Conservation (phyloP, 1,140 invertebrate species). For the Bilobella aurantiaca region DNA sequence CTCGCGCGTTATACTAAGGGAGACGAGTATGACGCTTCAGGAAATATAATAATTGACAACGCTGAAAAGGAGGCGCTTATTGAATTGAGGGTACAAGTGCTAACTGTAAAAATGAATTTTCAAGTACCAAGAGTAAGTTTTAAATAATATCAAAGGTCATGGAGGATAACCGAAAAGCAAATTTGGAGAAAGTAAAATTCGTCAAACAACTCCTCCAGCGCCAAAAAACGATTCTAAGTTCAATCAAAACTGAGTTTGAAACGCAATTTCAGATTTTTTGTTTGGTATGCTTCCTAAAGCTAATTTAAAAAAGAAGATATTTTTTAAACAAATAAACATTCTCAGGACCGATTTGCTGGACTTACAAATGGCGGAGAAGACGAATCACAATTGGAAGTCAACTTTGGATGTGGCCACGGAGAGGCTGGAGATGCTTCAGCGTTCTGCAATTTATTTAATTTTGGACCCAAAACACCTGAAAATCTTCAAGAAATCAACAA, state of each 20-base stretch:
- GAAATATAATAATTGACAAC: neutral
- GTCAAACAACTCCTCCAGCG: neutral
- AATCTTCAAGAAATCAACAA: neutral
- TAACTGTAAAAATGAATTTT: neutral
- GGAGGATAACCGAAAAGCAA: neutral
- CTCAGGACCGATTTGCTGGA: neutral
- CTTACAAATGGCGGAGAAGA: neutral
- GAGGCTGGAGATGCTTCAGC: neutral
- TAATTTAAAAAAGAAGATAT: neutral
- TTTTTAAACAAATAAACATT: neutral
- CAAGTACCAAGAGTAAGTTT: neutral
- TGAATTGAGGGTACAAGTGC: neutral
- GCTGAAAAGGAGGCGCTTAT: constrained; percentile 6
- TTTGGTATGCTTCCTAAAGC: neutral
- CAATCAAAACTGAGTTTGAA: neutral
- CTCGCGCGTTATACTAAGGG: constrained; percentile 3
- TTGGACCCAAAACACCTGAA: neutral
- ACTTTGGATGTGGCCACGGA: neutral
- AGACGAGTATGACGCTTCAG: neutral
- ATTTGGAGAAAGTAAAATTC: neutral
- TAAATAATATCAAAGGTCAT: neutral
- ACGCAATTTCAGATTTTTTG: neutral
- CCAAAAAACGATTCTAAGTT: neutral
- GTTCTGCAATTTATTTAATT: neutral
- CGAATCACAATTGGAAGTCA: neutral